Evolutionary conservation across 2,797 vertebrate genomes (phyloP), one percentile per base, ranked within the genome.

Genomic region (Microctenopoma steveboyesi): DNA sequence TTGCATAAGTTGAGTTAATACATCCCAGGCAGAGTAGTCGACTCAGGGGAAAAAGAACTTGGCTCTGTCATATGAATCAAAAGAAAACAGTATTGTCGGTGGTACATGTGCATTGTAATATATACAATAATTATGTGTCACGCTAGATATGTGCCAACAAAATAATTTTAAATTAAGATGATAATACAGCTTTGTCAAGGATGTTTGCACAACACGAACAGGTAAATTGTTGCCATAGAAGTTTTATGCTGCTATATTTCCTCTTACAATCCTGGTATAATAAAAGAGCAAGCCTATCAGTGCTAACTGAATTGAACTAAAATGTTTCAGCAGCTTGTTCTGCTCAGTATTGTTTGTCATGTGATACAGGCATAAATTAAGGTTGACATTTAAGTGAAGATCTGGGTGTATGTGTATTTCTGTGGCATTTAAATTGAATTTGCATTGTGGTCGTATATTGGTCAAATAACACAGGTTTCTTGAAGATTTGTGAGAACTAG

Each of bases 181-280:
- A 30, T 30, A 6, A 30, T 30, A 30, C 3, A 30, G 5, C 28
- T 14, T 58, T 27, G n/a, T 62, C 37, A 72, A 15, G 14, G 7
- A 42, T 51, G 4, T 68, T 62, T 48, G 15, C n/a, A n/a, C 11
- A 42, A 8, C 10, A 40, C 50, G 4, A 39, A 39, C 12, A 11
- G 10, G 37, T 39, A 39, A 12, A 53, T 40, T 64, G 73, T 72
- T 72, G 50, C 55, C 16, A 68, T 64, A 57, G 6, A 48, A 22
- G 69, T 42, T 42, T 39, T 39, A 39, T 39, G 37, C 9, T 12
- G 10, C 37, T 39, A 39, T 39, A 10, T 12, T 39, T 39, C 11
- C 37, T 39, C 12, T 39, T 39, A 39, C 9, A 11, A 39, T 39
- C 37, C 37, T 39, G 37, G 37, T 12, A 39, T 39, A 3, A 39